phyloP scores from a whole-genome alignment of 2,113 vertebrate species.

The Oryzias curvinotus region DNA sequence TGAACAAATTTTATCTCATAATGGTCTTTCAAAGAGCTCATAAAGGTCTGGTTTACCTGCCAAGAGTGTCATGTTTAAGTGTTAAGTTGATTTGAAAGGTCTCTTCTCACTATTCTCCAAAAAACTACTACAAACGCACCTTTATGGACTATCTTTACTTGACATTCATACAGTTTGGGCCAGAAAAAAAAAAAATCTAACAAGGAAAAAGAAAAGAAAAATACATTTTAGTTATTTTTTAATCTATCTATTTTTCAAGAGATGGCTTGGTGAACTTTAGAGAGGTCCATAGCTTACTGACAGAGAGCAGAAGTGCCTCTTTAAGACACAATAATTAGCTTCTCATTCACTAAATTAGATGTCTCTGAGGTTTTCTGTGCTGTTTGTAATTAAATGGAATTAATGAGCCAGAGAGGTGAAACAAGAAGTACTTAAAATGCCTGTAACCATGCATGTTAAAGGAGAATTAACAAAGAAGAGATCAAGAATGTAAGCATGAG shows the following conservation, averaged over 20 bases:
- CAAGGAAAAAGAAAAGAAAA: not conserved
- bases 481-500: conserved; percentile 20
- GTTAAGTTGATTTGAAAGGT: not conserved
- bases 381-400: conserved; percentile 46
- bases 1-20: not conserved
- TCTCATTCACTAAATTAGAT: conserved; percentile 48
- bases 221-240: not conserved
- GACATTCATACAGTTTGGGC: conserved; percentile 8
- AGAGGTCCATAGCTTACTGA: not conserved
- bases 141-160: not conserved
- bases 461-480: conserved; percentile 28
- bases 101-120: not conserved
- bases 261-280: conserved; percentile 9
- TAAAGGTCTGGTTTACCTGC: conserved; percentile 5
- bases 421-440: conserved; percentile 33
- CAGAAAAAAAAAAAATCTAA: not conserved
- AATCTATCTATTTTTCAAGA: not conserved
- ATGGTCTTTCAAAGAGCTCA: not conserved
- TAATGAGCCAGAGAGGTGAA: conserved; percentile 47
- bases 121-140: not conserved
- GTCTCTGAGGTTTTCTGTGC: conserved; percentile 46
- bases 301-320: conserved; percentile 32
- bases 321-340: conserved; percentile 47
- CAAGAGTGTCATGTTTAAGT: not conserved
- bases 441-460: conserved; percentile 23